Evolutionary conservation across 2,113 vertebrate species (phyloP).

Genomic region (Forbesichthys agassizii): DNA sequence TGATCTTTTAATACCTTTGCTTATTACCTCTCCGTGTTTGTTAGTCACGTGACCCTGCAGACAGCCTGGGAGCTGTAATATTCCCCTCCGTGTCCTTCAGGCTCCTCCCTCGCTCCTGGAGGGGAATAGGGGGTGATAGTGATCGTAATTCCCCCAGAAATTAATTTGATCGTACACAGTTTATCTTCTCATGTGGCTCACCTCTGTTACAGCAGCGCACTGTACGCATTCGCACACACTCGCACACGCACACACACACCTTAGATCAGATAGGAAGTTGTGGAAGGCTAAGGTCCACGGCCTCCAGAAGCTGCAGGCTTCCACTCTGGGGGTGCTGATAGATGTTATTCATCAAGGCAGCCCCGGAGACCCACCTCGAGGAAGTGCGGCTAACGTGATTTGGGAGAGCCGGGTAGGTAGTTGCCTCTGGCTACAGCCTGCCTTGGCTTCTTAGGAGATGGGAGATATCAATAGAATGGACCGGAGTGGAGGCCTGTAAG

Average conservation of each 20-base stretch:
- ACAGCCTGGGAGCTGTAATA: slow-evolving; percentile 29
- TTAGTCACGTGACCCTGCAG: slow-evolving; percentile 38
- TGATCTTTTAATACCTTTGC: slow-evolving; percentile 40
- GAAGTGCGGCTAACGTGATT: slow-evolving; percentile 73
- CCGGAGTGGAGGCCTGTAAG: slow-evolving; percentile 53
- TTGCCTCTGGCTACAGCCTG: slow-evolving; percentile 51
- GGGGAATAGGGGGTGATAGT: slow-evolving; percentile 36
- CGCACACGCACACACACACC: slow-evolving; percentile 14
- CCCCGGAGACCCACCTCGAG: slow-evolving; percentile 62
- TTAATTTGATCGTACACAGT: slow-evolving; percentile 63
- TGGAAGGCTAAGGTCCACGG: slow-evolving; percentile 52
- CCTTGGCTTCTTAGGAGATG: slow-evolving; percentile 66
- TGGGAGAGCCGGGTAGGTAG: slow-evolving; percentile 61
- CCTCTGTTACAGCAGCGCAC: slow-evolving; percentile 52
- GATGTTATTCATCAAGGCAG: slow-evolving; percentile 73
- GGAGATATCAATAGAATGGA: slow-evolving; percentile 68
- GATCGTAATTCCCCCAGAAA: slow-evolving; percentile 67
- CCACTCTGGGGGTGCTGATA: slow-evolving; percentile 73
- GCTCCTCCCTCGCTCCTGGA: slow-evolving; percentile 18
- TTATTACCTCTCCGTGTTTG: slow-evolving; percentile 31
- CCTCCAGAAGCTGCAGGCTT: slow-evolving; percentile 57
- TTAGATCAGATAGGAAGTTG: not conserved
- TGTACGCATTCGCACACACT: slow-evolving; percentile 14
- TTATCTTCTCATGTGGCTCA: slow-evolving; percentile 39
- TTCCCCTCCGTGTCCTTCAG: slow-evolving; percentile 7